Base-by-base conservation (phyloP, 37 sponge, comb jelly and placozoan species). In the Mnemiopsis leidyi region DNA sequence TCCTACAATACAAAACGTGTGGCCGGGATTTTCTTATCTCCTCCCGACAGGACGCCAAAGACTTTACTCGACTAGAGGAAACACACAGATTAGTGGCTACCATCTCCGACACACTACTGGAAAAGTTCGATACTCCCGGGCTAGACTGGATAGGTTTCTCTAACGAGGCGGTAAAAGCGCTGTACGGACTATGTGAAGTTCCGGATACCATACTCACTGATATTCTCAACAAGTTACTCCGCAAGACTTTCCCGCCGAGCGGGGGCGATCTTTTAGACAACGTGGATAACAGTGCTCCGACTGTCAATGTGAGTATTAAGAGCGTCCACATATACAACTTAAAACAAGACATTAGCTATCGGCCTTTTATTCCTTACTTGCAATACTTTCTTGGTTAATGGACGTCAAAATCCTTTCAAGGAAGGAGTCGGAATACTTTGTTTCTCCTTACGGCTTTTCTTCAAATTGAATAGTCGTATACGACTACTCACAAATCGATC, bases 81-180 rank as follows among this genome's bases (percentile, higher is more conserved):
- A 32, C 40, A 1, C 90, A 85, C 30, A 3, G 90, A 26, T 29
- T 85, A 25, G 61, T 40, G 0, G 16, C 29, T 3, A 85, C 61
- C 28, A 9, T 85, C 29, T 40, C 61, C 2, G 40, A 38, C 24
- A 85, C 38, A 33, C 61, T 85, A 2, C 26, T 85, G 24, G 3
- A 28, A 23, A 85, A 40, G 21, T 40, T 85, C 23, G 29, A 39
- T 25, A n/a, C 23, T 25, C 90, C 90, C 24, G 61, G 25, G 21
- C 26, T 85, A n/a, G 90, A 94, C 30, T 98, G 98, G 98, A 68
- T 38, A 0, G 94, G 95, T 1, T 76, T 98, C 68, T 95, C 95
- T 1, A 96, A 96, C 40, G 95, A 98, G 48, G 98, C 96, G 3
- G 93, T 97, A 30, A 90, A 38, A n/a, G 40, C 95, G 0, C 76